phyloP scores from a whole-genome alignment of 2,797 vertebrate genomes.

The Pseudomugil gertrudae region DNA sequence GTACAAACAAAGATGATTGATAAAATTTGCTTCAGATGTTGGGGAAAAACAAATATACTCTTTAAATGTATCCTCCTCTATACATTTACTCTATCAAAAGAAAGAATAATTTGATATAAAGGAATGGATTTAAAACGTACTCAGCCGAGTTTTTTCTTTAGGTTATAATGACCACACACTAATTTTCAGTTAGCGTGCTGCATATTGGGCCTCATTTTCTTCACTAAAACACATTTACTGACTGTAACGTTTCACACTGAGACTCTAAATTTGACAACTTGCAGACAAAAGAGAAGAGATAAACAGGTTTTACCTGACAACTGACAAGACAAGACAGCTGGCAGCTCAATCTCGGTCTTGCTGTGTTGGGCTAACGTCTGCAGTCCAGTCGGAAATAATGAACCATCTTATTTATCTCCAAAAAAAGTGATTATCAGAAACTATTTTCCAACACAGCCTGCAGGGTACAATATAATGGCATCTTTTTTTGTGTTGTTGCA shows the following conservation, averaged over 20 bases:
- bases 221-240: neutral
- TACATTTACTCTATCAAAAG: neutral
- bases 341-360: neutral
- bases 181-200: neutral
- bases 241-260: neutral
- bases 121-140: neutral
- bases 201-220: neutral
- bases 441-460: neutral
- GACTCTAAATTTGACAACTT: neutral
- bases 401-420: neutral
- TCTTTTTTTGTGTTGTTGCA: neutral
- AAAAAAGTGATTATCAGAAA: neutral
- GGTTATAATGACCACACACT: neutral
- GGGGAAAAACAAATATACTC: neutral
- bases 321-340: neutral
- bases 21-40: neutral
- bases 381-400: neutral
- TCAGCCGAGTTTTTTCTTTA: neutral
- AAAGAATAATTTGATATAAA: neutral
- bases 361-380: neutral
- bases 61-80: neutral
- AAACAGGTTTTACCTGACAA: neutral
- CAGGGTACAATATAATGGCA: neutral
- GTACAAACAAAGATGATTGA: neutral
- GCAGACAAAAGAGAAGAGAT: neutral